Conservation (phyloP, 1,140 invertebrate species). For the Amyelois transitella region DNA sequence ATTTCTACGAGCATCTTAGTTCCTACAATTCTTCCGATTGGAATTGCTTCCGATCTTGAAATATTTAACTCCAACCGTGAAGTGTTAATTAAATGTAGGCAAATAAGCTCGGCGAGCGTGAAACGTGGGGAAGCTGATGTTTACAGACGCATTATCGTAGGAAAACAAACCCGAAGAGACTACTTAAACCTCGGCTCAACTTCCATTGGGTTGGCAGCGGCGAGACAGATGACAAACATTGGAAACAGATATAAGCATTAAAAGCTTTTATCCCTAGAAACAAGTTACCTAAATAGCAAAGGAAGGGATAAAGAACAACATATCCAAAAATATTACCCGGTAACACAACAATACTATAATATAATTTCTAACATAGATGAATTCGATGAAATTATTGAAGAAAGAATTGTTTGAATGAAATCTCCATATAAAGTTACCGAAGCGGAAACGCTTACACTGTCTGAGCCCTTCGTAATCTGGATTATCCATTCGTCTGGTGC, state of each 20-base stretch:
- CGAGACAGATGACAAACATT: conserved; percentile 46
- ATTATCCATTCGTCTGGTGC: background rate
- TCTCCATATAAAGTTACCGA: background rate
- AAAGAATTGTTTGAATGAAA: too few relatives aligned
- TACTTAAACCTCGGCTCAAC: conserved; percentile 31
- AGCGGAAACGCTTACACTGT: conserved; percentile 2
- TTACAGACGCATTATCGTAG: conserved; percentile 55
- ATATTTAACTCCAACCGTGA: conserved; percentile 22
- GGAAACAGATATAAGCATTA: conserved; percentile 21
- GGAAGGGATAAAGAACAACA: background rate
- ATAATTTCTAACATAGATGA: background rate
- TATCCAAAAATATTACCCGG: background rate
- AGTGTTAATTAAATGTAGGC: conserved; percentile 48
- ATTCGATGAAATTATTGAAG: background rate
- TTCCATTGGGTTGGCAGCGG: conserved; percentile 5
- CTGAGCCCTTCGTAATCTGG: conserved; percentile 4
- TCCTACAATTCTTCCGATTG: too few relatives aligned
- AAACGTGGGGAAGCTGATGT: conserved; percentile 37
- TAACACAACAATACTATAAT: background rate
- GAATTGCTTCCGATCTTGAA: background rate
- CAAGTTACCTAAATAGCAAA: background rate
- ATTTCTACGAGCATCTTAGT: too few relatives aligned
- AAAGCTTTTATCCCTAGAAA: conserved; percentile 38
- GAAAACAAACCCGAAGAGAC: conserved; percentile 52
- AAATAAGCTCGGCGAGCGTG: conserved; percentile 36